Evolutionary conservation across 2,113 vertebrate species (phyloP).

Genomic region (Aythya baeri): DNA sequence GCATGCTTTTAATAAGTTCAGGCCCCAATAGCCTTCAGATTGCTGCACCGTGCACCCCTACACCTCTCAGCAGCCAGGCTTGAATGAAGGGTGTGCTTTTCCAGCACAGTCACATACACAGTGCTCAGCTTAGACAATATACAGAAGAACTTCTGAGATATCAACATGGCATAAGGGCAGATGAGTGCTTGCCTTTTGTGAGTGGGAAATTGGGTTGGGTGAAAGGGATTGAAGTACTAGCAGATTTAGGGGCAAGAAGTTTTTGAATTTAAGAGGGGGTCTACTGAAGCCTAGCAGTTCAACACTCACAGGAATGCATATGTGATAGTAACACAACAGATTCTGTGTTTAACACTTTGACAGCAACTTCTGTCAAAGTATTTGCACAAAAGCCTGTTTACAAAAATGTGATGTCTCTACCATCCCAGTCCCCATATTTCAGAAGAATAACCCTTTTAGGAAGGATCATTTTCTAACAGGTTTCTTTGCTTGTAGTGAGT

Average conservation of each 20-base stretch:
- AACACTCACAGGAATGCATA: neutral
- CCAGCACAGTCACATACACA: rapidly evolving
- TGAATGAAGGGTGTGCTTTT: neutral
- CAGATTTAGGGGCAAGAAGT: neutral
- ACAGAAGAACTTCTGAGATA: neutral
- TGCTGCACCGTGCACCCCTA: neutral
- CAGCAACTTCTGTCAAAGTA: neutral
- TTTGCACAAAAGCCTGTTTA: neutral
- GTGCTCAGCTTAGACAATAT: neutral
- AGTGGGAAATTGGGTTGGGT: neutral
- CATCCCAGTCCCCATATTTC: neutral
- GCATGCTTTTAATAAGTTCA: neutral
- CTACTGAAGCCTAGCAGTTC: neutral
- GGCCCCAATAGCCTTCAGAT: neutral
- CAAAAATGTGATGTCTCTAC: neutral
- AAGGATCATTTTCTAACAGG: neutral
- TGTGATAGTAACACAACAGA: neutral
- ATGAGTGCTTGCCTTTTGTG: rapidly evolving
- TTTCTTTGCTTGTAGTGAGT: neutral
- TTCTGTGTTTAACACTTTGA: neutral
- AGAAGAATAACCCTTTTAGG: neutral
- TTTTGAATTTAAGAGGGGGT: rapidly evolving
- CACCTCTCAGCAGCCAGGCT: neutral
- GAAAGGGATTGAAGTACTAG: neutral
- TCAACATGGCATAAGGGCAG: neutral